Percentiles rank a stretch among this genome's conserved stretches.
Evolutionary conservation across 2,888 invertebrate species (phyloP).

Genomic region (Sinodicranocentrus sp.): DNA sequence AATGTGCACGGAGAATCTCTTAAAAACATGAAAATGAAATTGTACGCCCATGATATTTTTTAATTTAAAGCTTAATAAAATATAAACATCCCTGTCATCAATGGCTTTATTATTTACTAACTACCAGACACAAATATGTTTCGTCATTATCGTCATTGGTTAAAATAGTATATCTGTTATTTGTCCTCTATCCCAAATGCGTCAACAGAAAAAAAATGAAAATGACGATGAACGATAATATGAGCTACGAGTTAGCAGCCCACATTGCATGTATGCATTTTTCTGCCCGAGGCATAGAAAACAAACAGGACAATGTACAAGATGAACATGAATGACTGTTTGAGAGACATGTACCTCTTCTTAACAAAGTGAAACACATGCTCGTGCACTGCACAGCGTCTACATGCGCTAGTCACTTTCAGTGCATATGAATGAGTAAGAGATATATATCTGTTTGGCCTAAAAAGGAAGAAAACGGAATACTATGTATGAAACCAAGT

Average conservation of each 20-base stretch:
- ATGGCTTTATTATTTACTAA: too few species aligned
- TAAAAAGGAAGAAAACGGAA: not conserved
- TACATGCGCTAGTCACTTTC: not conserved
- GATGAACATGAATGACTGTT: not conserved
- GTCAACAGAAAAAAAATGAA: constrained; percentile 5
- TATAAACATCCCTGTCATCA: too few species aligned
- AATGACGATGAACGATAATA: constrained; percentile 33
- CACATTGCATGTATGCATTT: constrained; percentile 2
- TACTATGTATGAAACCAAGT: not conserved
- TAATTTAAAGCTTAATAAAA: too few species aligned
- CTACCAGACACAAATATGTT: too few species aligned
- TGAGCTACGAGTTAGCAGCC: not conserved
- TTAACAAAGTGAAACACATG: constrained; percentile 10
- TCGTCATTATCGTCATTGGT: too few species aligned
- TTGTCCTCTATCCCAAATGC: constrained; percentile 9
- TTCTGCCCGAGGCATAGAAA: constrained; percentile 1
- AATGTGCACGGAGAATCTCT: too few species aligned
- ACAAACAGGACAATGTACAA: constrained; percentile 16
- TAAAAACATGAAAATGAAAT: too few species aligned
- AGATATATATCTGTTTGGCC: not conserved
- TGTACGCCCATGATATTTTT: too few species aligned
- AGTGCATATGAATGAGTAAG: not conserved
- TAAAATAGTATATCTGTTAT: not conserved
- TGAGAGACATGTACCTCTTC: not conserved
- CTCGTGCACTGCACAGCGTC: constrained; percentile 1